A percentile compares a stretch with the other conserved stretches of the same genome.
phyloP scores from a whole-genome alignment of 2,113 vertebrate species.

The Calidris pygmaea region DNA sequence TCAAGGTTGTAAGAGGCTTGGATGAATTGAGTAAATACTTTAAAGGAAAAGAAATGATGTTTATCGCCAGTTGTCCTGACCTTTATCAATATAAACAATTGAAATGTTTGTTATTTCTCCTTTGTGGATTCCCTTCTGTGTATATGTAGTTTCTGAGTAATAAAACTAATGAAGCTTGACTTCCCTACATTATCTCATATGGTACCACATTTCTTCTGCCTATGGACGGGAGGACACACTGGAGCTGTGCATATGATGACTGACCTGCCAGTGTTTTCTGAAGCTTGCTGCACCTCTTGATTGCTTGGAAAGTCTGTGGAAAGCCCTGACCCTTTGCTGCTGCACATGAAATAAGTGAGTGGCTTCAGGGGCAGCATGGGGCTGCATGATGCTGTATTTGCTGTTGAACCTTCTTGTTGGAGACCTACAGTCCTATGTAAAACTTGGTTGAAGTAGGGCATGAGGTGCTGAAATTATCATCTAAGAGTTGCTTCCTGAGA shows the following conservation, averaged over 20 bases:
- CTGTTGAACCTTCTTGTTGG: not conserved
- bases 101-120: not conserved
- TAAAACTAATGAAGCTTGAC: not conserved
- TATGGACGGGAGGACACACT: not conserved
- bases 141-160: not conserved
- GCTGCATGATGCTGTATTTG: not conserved
- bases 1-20: not conserved
- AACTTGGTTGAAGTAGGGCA: not conserved
- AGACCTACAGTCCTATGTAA: not conserved
- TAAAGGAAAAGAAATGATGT: not conserved
- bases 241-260: not conserved
- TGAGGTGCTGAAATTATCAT: not conserved
- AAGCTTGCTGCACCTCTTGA: not conserved
- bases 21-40: not conserved
- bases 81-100: not conserved
- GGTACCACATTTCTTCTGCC: not conserved
- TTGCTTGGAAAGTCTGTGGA: not conserved
- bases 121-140: not conserved
- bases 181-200: not conserved
- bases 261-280: not conserved
- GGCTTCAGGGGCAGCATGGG: not conserved
- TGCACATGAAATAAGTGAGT: not conserved
- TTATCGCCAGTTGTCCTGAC: not conserved
- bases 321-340: not conserved
- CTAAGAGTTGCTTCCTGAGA: not conserved